phyloP scores from a whole-genome alignment of 2,888 invertebrate species.

The Frankliniella intonsa region DNA sequence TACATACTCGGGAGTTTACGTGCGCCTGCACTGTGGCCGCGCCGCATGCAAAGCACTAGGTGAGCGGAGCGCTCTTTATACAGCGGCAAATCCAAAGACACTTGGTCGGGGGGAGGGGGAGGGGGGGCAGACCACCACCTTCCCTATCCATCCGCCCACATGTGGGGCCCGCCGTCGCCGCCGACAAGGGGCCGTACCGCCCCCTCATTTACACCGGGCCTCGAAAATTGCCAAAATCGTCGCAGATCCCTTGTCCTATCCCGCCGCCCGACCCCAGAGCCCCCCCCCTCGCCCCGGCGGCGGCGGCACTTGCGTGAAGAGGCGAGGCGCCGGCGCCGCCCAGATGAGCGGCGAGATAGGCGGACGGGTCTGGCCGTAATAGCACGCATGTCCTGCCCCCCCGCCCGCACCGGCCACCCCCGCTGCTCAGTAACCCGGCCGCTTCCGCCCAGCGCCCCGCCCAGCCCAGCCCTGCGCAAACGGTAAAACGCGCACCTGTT shows the following conservation, averaged over 20 bases:
- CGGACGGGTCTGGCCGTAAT: background rate
- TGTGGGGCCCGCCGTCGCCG: background rate
- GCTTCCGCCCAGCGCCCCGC: background rate
- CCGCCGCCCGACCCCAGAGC: background rate
- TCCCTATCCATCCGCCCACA: background rate
- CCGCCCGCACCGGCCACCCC: background rate
- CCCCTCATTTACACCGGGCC: background rate
- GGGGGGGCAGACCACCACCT: too few relatives aligned
- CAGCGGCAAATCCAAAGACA: too few relatives aligned
- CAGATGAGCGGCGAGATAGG: constrained; percentile 2
- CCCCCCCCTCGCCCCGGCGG: background rate
- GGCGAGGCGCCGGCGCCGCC: background rate
- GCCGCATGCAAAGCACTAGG: too few relatives aligned
- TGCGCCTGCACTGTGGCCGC: too few relatives aligned
- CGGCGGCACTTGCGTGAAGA: background rate
- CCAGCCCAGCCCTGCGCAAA: background rate
- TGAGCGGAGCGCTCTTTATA: too few relatives aligned
- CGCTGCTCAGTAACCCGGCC: too few relatives aligned
- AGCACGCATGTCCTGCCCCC: background rate
- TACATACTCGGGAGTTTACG: too few relatives aligned
- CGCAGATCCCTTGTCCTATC: background rate
- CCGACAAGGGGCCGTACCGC: background rate
- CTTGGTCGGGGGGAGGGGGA: too few relatives aligned
- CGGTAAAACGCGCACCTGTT: too few relatives aligned
- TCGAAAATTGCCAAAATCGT: constrained; percentile 19